Evolutionary conservation across 2,113 vertebrate genomes (phyloP), one percentile per base, ranked within the genome.

Genomic region (Solenodon paradoxus): DNA sequence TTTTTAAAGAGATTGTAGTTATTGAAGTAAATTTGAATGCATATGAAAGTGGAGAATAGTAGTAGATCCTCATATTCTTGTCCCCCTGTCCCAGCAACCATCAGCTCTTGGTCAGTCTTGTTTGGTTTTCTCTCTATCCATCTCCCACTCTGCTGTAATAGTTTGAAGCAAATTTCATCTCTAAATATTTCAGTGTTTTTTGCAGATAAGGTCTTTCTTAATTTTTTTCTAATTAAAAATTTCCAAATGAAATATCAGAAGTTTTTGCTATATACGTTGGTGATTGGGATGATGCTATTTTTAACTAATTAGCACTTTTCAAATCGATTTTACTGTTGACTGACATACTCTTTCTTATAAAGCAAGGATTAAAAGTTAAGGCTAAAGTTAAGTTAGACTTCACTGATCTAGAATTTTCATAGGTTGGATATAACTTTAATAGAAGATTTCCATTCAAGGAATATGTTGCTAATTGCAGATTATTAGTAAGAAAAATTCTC

Each of bases 221-320:
- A 47, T 83, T 92, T 87, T 96, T 28, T 89, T 66, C 38, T 80
- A 35, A 79, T 68, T 93, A 53, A 61, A 68, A 84, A 87, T 92
- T 90, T 77, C 47, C 12, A 75, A 74, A 68, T 78, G 69, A 88
- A 93, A 88, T 71, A 26, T 30, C 64, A 30, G 35, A 17, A 22
- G 75, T 38, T 75, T 94, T 77, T 90, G 55, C 53, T 88, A 12
- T 47, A 66, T 42, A 88, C 47, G 20, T 63, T 92, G 57, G 45
- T 87, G 78, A 74, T 92, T 81, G 77, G 69, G 42, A 88, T 92
- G 86, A 89, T 96, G 74, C 38, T 90, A 26, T 72, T 79, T 89
- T 47, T 94, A 81, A 80, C 30, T 61, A 90, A 78, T 95, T 47
- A 78, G 40, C 85, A 82, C 51, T 97, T 96, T 94, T 93, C 66